Base-by-base conservation (phyloP, 2,888 invertebrate species). In the Limenitis camilla region DNA sequence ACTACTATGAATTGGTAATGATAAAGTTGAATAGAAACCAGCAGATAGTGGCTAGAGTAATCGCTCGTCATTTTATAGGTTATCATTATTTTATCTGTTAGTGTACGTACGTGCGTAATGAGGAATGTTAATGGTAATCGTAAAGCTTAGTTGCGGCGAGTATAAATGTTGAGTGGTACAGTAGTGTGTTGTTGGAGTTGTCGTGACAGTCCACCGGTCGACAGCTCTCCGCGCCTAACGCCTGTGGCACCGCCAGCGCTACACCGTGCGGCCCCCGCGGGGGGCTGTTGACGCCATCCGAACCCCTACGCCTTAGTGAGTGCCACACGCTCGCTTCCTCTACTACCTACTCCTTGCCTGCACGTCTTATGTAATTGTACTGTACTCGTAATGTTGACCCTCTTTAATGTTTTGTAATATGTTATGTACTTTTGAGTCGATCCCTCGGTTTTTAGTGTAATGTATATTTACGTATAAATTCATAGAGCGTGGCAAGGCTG, bases 401-500 rank as follows among this genome's bases (percentile, higher is more conserved):
- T 80, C 78, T 81, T 79, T 57, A 80, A 76, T 83, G 78, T 85
- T 80, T 78, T 83, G 78, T 81, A 77, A 81, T 80, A 73, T 80
- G 82, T 86, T 78, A 81, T 86, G 80, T 84, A 78, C 71, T 81
- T 62, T 81, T 85, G 73, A 76, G 69, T 78, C 79, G 81, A 79
- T 69, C 82, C 84, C 85, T 82, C 85, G 86, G 84, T 83, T 81
- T 68, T 71, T 87, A 86, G 87, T 86, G 83, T 84, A 79, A 81
- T 86, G 82, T 85, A 78, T 80, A 79, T 56, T 55, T 52, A 57
- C 78, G 78, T 84, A 75, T 71, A 70, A 76, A 83, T 77, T 86
- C 79, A 84, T 88, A 88, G 88, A 88, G 91, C 91, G 91, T 91
- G 91, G 91, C 91, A 90, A 91, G 90, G 91, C 91, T 91, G 91